A percentile compares a stretch with the other conserved stretches of the same genome.
Evolutionary conservation across 2,797 vertebrate species (phyloP).

Genomic region (Crenuchus spilurus): DNA sequence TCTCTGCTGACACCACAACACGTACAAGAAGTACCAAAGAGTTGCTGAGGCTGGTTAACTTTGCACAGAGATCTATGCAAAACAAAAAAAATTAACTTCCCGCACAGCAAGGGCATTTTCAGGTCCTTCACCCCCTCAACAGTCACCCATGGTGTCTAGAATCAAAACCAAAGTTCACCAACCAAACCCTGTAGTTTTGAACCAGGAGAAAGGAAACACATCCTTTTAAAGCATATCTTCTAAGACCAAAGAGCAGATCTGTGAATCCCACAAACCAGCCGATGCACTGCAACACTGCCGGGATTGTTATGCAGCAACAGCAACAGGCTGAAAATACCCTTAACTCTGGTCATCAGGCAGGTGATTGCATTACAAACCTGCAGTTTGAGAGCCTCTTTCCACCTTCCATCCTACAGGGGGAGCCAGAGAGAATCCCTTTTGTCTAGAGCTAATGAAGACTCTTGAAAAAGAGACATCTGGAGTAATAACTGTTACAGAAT

Average conservation of each 20-base stretch:
- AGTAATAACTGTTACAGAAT: conserved; percentile 86
- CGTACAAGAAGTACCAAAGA: conserved; percentile 11
- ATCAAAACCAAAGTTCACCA: background rate
- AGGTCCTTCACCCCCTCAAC: conserved; percentile 47
- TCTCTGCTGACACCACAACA: conserved; percentile 17
- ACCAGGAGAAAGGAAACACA: conserved; percentile 60
- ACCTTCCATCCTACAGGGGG: conserved; percentile 76
- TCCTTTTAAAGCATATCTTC: conserved; percentile 67
- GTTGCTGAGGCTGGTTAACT: conserved; percentile 72
- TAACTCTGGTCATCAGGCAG: conserved; percentile 11
- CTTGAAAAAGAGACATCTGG: conserved; percentile 79
- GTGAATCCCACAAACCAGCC: conserved; percentile 78
- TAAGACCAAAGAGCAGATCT: conserved; percentile 79
- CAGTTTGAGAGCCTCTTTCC: conserved; percentile 76
- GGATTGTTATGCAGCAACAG: background rate
- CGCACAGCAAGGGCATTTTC: conserved; percentile 72
- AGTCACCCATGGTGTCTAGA: conserved; percentile 63
- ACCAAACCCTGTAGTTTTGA: background rate
- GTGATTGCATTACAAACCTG: conserved; percentile 22
- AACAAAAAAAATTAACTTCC: conserved; percentile 64
- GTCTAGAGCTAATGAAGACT: conserved; percentile 79
- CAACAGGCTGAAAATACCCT: conserved; percentile 34
- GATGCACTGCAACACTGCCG: conserved; percentile 35
- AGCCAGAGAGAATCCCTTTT: conserved; percentile 80
- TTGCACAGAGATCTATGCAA: conserved; percentile 86